phyloP scores from a whole-genome alignment of 2,113 vertebrate genomes.

The Montifringilla adamsi region DNA sequence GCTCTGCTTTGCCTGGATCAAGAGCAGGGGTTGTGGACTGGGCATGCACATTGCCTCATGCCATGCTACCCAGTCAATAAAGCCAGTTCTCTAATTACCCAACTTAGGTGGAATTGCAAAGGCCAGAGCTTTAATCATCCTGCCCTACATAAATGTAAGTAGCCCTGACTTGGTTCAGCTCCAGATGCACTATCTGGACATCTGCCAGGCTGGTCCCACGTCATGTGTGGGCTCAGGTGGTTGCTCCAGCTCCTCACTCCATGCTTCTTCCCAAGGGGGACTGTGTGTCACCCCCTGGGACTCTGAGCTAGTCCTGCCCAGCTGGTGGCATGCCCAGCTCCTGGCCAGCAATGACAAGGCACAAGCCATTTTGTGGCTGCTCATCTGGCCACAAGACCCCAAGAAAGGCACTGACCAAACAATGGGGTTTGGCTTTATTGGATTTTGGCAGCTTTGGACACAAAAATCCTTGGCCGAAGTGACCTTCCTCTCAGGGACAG shows the following conservation, averaged over 20 bases:
- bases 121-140: neutral
- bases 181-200: neutral
- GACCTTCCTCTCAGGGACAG: neutral
- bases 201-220: neutral
- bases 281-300: neutral
- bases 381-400: neutral
- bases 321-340: neutral
- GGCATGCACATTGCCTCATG: neutral
- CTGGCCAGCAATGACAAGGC: neutral
- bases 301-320: neutral
- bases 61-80: neutral
- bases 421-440: neutral
- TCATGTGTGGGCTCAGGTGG: neutral
- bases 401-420: neutral
- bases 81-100: constrained; percentile 25
- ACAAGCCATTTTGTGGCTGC: neutral
- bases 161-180: neutral
- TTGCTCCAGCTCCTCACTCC: neutral
- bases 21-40: neutral
- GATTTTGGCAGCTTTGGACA: neutral
- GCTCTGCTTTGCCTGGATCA: neutral
- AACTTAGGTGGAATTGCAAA: neutral
- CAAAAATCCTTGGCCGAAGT: neutral
- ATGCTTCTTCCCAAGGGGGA: rapidly evolving
- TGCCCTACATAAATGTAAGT: constrained; percentile 38